phyloP scores from a whole-genome alignment of 2,797 vertebrate species.

The Valencia hispanica region DNA sequence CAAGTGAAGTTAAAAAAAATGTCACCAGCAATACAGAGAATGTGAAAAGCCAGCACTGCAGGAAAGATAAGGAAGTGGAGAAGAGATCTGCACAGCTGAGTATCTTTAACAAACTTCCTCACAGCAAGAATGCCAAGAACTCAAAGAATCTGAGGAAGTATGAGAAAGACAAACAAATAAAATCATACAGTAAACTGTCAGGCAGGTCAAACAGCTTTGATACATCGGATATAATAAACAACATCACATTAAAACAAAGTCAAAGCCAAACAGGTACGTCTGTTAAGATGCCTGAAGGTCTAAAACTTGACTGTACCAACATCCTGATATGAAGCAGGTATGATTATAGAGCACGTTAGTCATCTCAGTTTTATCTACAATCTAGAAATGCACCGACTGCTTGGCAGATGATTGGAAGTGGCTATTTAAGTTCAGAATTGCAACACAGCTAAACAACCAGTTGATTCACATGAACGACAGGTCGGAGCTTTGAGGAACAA shows the following conservation, averaged over 20 bases:
- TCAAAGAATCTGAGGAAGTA: not conserved
- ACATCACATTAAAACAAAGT: not conserved
- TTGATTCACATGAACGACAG: not conserved
- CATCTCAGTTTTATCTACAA: not conserved
- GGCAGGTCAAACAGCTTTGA: not conserved
- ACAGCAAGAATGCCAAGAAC: constrained; percentile 6
- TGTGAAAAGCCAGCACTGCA: constrained; percentile 6
- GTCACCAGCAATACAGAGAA: not conserved
- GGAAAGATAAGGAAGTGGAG: constrained; percentile 6
- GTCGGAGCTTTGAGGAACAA: not conserved
- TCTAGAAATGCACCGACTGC: not conserved
- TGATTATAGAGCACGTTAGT: not conserved
- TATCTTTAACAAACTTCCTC: not conserved
- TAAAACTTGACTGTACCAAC: too few species aligned
- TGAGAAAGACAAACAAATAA: not conserved
- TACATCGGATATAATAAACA: not conserved
- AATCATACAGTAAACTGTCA: not conserved
- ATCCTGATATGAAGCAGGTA: not conserved
- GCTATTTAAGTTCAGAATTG: not conserved
- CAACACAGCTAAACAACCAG: not conserved
- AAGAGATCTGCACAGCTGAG: not conserved
- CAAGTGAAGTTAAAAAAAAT: not conserved
- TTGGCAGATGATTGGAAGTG: not conserved
- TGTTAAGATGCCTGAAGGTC: not conserved
- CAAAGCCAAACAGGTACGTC: not conserved